Evolutionary conservation across 2,797 vertebrate species (phyloP), one percentile per base, ranked within the genome.

Genomic region (Miichthys miiuy): DNA sequence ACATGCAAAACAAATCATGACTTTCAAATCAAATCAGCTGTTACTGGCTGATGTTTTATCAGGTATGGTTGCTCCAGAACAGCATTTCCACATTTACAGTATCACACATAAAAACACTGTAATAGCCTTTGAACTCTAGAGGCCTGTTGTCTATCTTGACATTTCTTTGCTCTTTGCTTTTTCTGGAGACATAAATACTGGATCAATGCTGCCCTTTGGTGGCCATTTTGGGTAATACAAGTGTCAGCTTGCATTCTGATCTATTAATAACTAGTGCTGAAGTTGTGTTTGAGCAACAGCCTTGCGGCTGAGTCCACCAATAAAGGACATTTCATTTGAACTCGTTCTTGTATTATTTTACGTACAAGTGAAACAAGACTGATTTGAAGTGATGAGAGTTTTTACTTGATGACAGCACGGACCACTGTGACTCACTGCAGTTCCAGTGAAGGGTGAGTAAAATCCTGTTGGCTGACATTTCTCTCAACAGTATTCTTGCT

Each of bases 251-350:
- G 65, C 94, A 84, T 86, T 86, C 83, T 82, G 68, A 66, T 89
- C 92, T 96, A 95, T 92, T 92, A 90, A 92, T 96, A 96, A 78
- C 82, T n/a, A 14, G 34, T 79, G 81, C 78, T 77, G 47, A 60
- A 83, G 74, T 77, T 85, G 61, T 68, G 42, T 69, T 87, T 71
- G 75, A 83, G 87, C 78, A 85, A 82, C 84, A 88, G 72, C 77
- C 93, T 79, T 90, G 88, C 90, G 89, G 86, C 91, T 75, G 78
- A 46, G 63, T 51, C 65, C 52, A 50, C 60, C 66, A 54, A 76
- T 11, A 68, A 84, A 76, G 73, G 78, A 20, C 75, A 50, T 83
- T 68, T 52, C 7, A 69, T 56, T 38, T 62, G 11, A 4, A 41
- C 7, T 34, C 62, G 2, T 44, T 3, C 4, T 54, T 21, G n/a